Percentiles rank a stretch among this genome's conserved stretches.
These are phyloP conservation scores for Alectura lathami DNA, from an alignment of 2,113 vertebrate species.

Conservation along the genomic window DNA sequence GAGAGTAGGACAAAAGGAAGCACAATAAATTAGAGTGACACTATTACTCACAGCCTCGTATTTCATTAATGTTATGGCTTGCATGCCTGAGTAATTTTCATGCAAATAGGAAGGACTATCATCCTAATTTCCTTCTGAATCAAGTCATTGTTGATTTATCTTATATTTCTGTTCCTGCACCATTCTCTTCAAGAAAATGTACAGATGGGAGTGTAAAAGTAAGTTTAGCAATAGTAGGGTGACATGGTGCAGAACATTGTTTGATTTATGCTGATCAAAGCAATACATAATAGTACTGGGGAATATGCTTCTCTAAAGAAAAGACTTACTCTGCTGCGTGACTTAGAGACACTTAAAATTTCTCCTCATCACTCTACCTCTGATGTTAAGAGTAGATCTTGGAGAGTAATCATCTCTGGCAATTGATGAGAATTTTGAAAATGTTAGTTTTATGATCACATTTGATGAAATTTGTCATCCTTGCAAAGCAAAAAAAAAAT, in stretches of 20 bases:
- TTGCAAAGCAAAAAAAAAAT: not conserved
- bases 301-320: not conserved
- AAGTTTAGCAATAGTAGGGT: not conserved
- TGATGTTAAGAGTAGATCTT: not conserved
- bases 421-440: not conserved
- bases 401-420: not conserved
- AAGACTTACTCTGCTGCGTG: not conserved
- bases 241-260: not conserved
- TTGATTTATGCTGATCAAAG: not conserved
- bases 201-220: not conserved
- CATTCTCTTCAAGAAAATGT: not conserved
- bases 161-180: not conserved
- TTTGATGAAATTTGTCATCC: not conserved
- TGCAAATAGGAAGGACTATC: not conserved
- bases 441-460: not conserved
- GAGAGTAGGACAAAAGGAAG: not conserved
- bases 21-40: not conserved
- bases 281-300: not conserved
- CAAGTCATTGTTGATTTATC: not conserved
- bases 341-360: not conserved
- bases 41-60: not conserved
- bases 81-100: not conserved
- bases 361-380: not conserved
- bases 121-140: not conserved
- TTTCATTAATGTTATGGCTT: not conserved